These are phyloP conservation scores for Nomada ferruginata DNA, from an alignment of 2,888 invertebrate species.

Conservation along the genomic window DNA sequence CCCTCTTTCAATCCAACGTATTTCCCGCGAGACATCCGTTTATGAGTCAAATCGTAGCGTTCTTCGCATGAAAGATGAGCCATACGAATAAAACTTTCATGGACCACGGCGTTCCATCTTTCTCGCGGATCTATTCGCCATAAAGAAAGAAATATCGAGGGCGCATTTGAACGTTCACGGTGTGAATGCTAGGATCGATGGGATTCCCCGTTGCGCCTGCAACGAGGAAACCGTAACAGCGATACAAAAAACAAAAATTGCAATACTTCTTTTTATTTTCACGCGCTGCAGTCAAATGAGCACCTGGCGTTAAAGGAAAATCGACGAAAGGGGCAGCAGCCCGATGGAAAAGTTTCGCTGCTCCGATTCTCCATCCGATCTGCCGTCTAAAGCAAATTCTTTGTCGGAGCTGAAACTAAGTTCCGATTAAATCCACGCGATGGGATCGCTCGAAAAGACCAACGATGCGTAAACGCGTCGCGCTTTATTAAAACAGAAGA, in stretches of 20 bases:
- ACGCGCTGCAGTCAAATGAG: background rate
- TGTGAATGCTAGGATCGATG: conserved; percentile 1
- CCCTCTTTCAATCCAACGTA: conserved; percentile 21
- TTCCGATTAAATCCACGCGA: conserved; percentile 65
- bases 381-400: conserved; percentile 42
- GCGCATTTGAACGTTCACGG: conserved; percentile 16
- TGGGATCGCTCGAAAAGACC: conserved; percentile 23
- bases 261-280: background rate
- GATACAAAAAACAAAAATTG: background rate
- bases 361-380: conserved; percentile 8
- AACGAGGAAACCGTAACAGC: background rate
- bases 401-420: conserved; percentile 61
- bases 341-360: conserved; percentile 52
- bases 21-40: conserved; percentile 9
- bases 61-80: conserved; percentile 38
- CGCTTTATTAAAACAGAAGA: conserved; percentile 39
- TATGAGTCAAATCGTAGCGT: conserved; percentile 4
- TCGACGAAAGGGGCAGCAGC: background rate
- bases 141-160: conserved; percentile 55
- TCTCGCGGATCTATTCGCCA: conserved; percentile 27
- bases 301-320: background rate
- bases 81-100: conserved; percentile 69
- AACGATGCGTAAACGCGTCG: conserved; percentile 30
- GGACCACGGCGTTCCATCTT: conserved; percentile 32
- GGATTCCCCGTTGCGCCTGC: background rate